phyloP scores from a whole-genome alignment of 2,888 invertebrate species.

The Nomada ruficornis region DNA sequence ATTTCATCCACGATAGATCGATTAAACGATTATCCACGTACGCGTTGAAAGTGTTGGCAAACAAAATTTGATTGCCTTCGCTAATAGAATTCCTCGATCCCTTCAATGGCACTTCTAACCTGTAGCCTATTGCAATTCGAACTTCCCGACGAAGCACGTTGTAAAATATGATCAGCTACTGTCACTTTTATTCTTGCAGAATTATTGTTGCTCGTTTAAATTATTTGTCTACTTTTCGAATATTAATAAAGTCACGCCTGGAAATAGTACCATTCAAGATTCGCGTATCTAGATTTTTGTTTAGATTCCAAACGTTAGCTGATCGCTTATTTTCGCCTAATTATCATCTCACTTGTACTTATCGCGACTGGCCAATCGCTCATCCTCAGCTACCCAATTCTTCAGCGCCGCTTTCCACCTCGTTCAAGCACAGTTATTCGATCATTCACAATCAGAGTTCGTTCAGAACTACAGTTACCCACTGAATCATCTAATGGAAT shows the following conservation, averaged over 20 bases:
- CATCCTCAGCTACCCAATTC: slow-evolving; percentile 20
- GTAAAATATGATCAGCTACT: too few relatives aligned
- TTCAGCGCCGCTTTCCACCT: slow-evolving; percentile 7
- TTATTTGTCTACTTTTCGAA: too few relatives aligned
- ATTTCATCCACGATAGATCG: neutral
- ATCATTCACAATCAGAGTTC: slow-evolving; percentile 32
- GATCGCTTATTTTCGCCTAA: neutral
- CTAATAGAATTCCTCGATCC: neutral
- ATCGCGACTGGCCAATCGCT: neutral
- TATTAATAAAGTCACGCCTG: too few relatives aligned
- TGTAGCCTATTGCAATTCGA: too few relatives aligned
- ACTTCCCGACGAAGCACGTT: too few relatives aligned
- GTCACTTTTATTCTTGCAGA: too few relatives aligned
- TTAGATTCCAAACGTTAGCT: neutral
- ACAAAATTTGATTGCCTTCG: neutral
- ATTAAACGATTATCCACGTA: neutral
- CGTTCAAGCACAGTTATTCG: slow-evolving; percentile 32
- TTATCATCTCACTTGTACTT: neutral
- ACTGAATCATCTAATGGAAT: slow-evolving; percentile 4
- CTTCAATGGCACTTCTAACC: neutral
- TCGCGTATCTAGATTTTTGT: neutral
- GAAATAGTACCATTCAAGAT: too few relatives aligned
- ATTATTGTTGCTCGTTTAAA: too few relatives aligned
- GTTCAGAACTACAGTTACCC: slow-evolving; percentile 31
- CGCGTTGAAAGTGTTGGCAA: neutral